Base-by-base conservation (phyloP, 2,797 vertebrate genomes). In the Artibeus jamaicensis region DNA sequence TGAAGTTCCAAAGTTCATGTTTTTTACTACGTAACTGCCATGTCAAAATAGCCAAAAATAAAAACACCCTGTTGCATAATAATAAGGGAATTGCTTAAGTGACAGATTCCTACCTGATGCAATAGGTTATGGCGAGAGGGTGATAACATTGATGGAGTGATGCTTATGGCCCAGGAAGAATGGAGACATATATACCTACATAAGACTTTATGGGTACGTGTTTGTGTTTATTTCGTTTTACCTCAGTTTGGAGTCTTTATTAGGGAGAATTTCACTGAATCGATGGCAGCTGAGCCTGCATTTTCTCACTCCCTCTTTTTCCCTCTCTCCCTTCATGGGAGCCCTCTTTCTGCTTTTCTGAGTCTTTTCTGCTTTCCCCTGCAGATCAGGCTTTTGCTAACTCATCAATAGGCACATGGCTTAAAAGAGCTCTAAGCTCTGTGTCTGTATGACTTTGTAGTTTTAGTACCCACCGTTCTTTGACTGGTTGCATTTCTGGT, bases 211-310 rank as follows among this genome's bases (percentile, higher is more conserved):
- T 42, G 39, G 32, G 2, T 19, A 5, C 16, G 15, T 19, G 26
- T 89, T 78, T 81, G 55, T 83, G 5, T 79, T 34, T n/a, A 9
- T 50, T 86, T 86, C 71, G 62, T 70, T 87, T 90, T 37, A 39
- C 9, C 6, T 85, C 65, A 70, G 37, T 16, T 68, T 29, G 76
- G 44, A 29, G 57, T 62, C 44, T 90, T 85, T 48, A 3, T 77
- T 22, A 21, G n/a, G 32, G 59, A 88, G 22, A 37, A 32, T 34
- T 77, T 73, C 24, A 68, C 0, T 42, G 68, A 91, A 24, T 90
- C 24, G 39, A 0, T 34, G 62, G 32, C n/a, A 86, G 3, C 21
- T 16, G 24, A 32, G 65, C 15, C 39, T 62, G 9, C 15, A 9
- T 53, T 89, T 46, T 77, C 73, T 79, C 55, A 86, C 21, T n/a